Base-by-base conservation (phyloP, 2,113 vertebrate genomes). In the Sakesphorus luctuosus region DNA sequence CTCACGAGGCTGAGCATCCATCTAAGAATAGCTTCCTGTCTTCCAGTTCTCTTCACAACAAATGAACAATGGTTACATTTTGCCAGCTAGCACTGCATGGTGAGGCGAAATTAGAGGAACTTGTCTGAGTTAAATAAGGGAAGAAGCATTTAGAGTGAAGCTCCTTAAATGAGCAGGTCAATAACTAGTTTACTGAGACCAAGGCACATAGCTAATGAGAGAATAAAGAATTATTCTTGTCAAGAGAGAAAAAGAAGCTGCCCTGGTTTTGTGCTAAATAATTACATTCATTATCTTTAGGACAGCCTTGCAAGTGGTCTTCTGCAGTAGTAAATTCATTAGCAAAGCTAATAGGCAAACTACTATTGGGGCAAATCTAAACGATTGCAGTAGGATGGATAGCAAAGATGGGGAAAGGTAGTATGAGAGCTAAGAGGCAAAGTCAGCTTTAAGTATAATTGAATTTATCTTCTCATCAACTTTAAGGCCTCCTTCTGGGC, bases 141-240 rank as follows among this genome's bases (percentile, higher is more conserved):
- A 98, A 98, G 90, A 87, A 88, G 62, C 96, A 94, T 97, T 97
- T 97, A 97, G 96, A 98, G 96, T 58, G 96, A 97, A 97, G 97
- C 97, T 97, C 91, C 96, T 97, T 97, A 97, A 98, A 98, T 94
- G 97, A 97, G 96, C 95, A 96, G 97, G 97, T 98, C 98, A 97
- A 98, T 98, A 98, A 98, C 98, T 97, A 97, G 98, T 98, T 98
- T 98, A 97, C 97, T 74, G 96, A 97, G 96, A 98, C 97, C 96
- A 96, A 97, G 94, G 97, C 97, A 97, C 94, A 96, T 95, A 95
- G 97, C 97, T 98, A 98, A 98, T 98, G 96, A 98, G 98, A 98
- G 96, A 98, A 97, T 97, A 98, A 98, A 98, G 98, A 98, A 98
- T 98, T 97, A 97, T 97, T 97, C 97, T 96, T 98, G 98, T 98